Percentiles rank a stretch among this genome's conserved stretches.
phyloP scores from a whole-genome alignment of 2,797 vertebrate genomes.

The Otolemur crassicaudatus region DNA sequence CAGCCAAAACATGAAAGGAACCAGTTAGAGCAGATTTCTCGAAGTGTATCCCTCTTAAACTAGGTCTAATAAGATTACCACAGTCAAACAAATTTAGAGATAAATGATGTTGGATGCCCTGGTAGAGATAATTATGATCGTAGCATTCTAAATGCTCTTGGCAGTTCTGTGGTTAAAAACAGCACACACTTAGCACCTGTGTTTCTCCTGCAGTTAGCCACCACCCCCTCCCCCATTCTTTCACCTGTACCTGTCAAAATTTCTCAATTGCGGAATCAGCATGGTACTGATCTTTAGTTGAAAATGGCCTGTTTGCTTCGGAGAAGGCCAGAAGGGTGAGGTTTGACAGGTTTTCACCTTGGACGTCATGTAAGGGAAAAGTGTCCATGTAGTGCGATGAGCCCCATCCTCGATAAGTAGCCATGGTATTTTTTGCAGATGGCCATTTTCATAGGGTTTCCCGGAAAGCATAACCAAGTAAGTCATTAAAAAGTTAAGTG shows the following conservation, averaged over 20 bases:
- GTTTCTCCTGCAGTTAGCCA: not conserved
- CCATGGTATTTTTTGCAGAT: not conserved
- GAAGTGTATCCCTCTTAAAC: not conserved
- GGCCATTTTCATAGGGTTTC: not conserved
- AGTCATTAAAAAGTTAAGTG: slow-evolving; percentile 29
- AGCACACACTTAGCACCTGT: not conserved
- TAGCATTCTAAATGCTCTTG: not conserved
- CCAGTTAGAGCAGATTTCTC: not conserved
- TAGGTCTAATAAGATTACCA: not conserved
- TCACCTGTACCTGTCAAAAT: not conserved
- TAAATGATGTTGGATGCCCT: not conserved
- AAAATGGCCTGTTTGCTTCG: slow-evolving; percentile 13
- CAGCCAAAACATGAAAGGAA: not conserved
- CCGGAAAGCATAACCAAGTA: not conserved
- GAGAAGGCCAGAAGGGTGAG: not conserved
- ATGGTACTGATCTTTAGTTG: not conserved
- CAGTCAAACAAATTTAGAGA: not conserved
- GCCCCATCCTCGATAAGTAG: not conserved
- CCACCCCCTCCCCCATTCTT: accelerated
- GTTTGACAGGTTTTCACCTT: not conserved
- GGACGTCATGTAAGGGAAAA: not conserved
- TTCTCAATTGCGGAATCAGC: not conserved
- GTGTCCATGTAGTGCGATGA: not conserved
- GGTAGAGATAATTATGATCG: not conserved
- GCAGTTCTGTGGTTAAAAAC: not conserved